Base-by-base conservation (phyloP, 1,140 invertebrate species). In the Caerostris extrusa region DNA sequence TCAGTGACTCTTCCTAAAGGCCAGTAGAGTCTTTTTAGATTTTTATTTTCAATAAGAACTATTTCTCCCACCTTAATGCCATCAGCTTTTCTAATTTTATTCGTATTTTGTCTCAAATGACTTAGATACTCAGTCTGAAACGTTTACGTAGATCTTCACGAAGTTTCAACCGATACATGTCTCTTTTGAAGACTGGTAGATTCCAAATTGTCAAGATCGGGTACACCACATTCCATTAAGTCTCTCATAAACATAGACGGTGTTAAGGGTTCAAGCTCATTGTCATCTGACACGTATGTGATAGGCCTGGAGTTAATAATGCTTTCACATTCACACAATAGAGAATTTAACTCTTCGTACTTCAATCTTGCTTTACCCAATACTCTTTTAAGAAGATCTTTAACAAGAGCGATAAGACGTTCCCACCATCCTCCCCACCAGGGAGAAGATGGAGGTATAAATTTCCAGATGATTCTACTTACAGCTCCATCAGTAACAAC, bases 321-420 rank as follows among this genome's bases (percentile, higher is more conserved):
- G 56, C n/a, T 55, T 71, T 94, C 93, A 90, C 86, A 82, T 14
- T 89, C 56, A n/a, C 57, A 89, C 58, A 90, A 57, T 60, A 83
- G 56, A 3, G 77, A 83, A 17, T 60, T 14, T 34, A 94, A 34
- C 67, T 90, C 87, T 56, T 83, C 93, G 57, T 93, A 93, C 55
- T 50, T 93, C 19, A 93, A 57, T 3, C 60, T 67, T 14, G 69
- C 55, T 56, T 67, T 19, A 34, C 93, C 58, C 10, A 90, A 34
- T 61, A 83, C n/a, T 83, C 64, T 90, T 17, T 10, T 82, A 55
- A 90, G 64, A 14, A 94, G 7, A n/a, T 50, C 5, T 50, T 94
- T 90, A 5, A 85, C 81, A 6, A 69, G n/a, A 3, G 19, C 57
- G 0, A 81, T 34, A 5, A 94, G 57, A 34, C 34, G 7, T 34